These are phyloP conservation scores for Cosmia pyralina DNA, from an alignment of 2,888 invertebrate species.

Conservation along the genomic window DNA sequence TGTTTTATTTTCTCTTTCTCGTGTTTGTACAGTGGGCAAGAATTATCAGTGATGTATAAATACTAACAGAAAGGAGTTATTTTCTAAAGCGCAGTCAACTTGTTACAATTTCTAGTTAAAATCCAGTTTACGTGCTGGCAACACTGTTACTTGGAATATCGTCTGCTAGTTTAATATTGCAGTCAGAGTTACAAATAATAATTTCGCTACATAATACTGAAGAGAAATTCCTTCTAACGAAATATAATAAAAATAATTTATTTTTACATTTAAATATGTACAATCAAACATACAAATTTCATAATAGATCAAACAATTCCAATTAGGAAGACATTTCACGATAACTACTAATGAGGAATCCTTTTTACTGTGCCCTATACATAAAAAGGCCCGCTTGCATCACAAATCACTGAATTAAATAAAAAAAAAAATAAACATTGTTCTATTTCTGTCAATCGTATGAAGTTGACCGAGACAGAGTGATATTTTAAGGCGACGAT, in stretches of 20 bases:
- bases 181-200: not conserved
- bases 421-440: not conserved
- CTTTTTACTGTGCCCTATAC: not conserved
- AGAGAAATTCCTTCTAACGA: conserved; percentile 45
- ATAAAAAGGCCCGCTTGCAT: not conserved
- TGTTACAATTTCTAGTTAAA: not conserved
- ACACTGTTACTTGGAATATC: not conserved
- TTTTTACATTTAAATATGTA: conserved; percentile 62
- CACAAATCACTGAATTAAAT: not conserved
- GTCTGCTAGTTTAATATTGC: not conserved
- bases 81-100: not conserved
- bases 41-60: conserved; percentile 13
- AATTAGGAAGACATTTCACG: conserved; percentile 26
- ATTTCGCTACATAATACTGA: conserved; percentile 47
- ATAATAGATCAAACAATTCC: conserved; percentile 21
- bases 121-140: not conserved
- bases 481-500: not conserved
- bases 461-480: not conserved
- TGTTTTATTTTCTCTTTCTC: conserved; percentile 76
- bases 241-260: conserved; percentile 63
- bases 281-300: conserved; percentile 56
- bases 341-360: conserved; percentile 4
- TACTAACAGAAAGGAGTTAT: not conserved
- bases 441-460: not conserved
- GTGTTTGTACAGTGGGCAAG: conserved; percentile 41